Conservation (phyloP, 2,113 vertebrate genomes). For the Thomomys bottae region DNA sequence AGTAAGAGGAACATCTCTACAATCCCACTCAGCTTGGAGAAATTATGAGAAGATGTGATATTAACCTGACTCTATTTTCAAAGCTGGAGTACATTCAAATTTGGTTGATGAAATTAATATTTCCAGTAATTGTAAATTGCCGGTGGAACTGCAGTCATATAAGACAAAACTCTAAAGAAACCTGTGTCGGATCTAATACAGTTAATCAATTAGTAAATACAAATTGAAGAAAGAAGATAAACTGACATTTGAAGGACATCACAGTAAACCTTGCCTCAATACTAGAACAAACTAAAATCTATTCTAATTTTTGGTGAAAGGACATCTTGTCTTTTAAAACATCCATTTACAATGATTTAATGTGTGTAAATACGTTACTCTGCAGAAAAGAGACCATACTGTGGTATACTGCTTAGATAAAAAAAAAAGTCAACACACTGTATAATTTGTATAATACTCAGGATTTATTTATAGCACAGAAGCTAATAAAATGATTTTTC, state of each 20-base stretch:
- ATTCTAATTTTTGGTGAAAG: background rate
- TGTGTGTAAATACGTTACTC: background rate
- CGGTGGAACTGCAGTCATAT: background rate
- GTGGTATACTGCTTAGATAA: background rate
- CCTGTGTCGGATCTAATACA: background rate
- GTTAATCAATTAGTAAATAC: no score
- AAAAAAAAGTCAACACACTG: background rate
- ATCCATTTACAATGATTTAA: background rate
- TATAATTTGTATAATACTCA: background rate
- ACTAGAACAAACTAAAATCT: background rate
- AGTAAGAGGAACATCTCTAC: no score
- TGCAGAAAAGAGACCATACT: background rate
- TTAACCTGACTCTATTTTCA: no score
- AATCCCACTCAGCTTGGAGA: no score
- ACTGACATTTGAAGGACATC: background rate
- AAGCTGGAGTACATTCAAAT: background rate
- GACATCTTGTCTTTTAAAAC: background rate
- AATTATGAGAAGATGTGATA: no score
- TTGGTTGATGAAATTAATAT: background rate
- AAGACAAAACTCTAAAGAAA: background rate
- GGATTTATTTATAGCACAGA: background rate
- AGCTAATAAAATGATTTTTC: background rate
- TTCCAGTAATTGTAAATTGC: background rate
- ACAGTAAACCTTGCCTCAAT: background rate
- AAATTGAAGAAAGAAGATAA: background rate